phyloP scores from a whole-genome alignment of 2,888 invertebrate species.

The Lasioglossum oenotherae region DNA sequence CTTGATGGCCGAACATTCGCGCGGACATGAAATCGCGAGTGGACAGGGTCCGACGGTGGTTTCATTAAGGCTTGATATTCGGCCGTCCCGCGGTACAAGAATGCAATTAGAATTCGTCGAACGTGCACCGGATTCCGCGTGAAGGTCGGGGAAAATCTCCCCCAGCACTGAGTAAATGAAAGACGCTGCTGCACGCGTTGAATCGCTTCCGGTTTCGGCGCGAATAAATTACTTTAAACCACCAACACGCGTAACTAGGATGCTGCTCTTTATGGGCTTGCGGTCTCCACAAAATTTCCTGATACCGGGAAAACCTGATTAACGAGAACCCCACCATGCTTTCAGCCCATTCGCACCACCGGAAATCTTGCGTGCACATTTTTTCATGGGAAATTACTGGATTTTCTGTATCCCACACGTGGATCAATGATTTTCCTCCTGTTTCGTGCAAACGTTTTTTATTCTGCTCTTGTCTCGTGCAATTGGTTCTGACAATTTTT shows the following conservation, averaged over 20 bases:
- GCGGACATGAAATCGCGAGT: background rate
- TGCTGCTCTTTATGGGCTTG: background rate
- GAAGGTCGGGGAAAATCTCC: background rate
- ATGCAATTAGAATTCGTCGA: slow-evolving; percentile 42
- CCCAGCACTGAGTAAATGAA: slow-evolving; percentile 8
- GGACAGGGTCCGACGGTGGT: background rate
- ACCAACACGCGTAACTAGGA: background rate
- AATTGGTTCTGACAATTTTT: too few relatives aligned
- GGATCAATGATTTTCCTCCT: too few relatives aligned
- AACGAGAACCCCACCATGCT: background rate
- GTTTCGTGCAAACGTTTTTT: too few relatives aligned
- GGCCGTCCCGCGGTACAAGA: background rate
- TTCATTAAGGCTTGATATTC: background rate
- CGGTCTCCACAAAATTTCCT: background rate
- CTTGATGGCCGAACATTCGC: background rate
- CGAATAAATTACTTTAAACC: slow-evolving; percentile 25
- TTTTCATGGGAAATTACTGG: too few relatives aligned
- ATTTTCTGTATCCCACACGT: too few relatives aligned
- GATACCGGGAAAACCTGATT: background rate
- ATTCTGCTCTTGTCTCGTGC: too few relatives aligned
- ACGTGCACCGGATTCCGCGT: slow-evolving; percentile 10
- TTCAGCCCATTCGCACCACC: background rate
- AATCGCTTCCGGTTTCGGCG: slow-evolving; percentile 10
- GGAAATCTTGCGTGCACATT: background rate
- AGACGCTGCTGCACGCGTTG: slow-evolving; percentile 21